Base-by-base conservation (phyloP, 2,113 vertebrate species). In the Lipophrys pholis region DNA sequence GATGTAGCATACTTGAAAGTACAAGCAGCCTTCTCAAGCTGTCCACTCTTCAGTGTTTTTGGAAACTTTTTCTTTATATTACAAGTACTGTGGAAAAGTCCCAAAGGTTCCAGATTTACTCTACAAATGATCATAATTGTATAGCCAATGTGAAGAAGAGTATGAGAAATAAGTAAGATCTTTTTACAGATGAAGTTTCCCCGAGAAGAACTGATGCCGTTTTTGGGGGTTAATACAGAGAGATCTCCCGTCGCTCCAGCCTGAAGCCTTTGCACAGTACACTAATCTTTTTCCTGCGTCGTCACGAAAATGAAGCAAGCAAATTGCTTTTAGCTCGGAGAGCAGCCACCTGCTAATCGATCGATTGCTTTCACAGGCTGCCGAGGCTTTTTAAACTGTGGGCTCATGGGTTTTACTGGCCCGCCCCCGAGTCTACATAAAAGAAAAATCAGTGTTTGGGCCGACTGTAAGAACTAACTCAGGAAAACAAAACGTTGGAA, bases 1-100 rank as follows among this genome's bases (percentile, higher is more conserved):
- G 59, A 93, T 90, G 93, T 94, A 94, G 93, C 94, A 93, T 91
- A 94, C 93, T 94, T 94, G 93, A 94, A 94, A 88, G 74, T 87
- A 80, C 73, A 88, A 84, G 79, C 72, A 46, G 75, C 80, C 49
- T 62, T 80, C 73, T 40, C 78, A 81, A 81, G 82, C 78, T 72
- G 74, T 69, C 56, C 12, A 50, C 72, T 87, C 71, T 56, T 82
- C 74, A 78, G 74, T 89, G 69, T 88, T 90, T 67, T 90, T 67
- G 42, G 42, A 42, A 38, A 9, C 3, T 50, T 50, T 56, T 21
- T 49, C 42, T 59, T 64, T 49, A 49, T 30, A 3, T 16, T 12
- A 40, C 4, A 41, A 41, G 21, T 30, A 30, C 21, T 30, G 21
- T 30, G 21, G 21, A 30, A 30, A 30, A 30, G 21, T 30, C 21